phyloP scores from a whole-genome alignment of 2,797 vertebrate genomes.

The Cephalopachus bancanus region DNA sequence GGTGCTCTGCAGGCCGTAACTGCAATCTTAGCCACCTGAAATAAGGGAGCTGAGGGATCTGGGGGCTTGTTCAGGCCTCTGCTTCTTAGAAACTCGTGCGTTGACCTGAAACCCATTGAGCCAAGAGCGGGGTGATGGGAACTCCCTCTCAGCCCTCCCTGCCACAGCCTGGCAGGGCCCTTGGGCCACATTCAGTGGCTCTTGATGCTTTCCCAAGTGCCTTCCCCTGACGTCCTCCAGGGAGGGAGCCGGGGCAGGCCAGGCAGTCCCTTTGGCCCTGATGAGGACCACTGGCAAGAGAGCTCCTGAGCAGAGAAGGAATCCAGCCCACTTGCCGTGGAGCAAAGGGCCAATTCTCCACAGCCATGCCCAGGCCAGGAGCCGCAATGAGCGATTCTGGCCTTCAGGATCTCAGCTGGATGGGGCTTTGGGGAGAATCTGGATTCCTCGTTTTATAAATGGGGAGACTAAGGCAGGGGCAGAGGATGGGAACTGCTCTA shows the following conservation, averaged over 20 bases:
- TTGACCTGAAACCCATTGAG: background rate
- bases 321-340: rapidly evolving
- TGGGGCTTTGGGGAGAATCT: background rate
- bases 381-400: background rate
- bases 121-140: background rate
- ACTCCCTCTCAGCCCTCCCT: background rate
- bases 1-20: background rate
- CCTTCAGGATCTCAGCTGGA: background rate
- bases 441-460: background rate
- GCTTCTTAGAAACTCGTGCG: background rate
- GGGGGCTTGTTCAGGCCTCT: background rate
- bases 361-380: background rate
- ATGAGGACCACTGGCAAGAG: background rate
- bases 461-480: background rate
- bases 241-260: background rate
- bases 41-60: background rate
- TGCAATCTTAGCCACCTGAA: background rate
- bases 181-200: background rate
- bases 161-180: background rate
- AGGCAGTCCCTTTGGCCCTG: background rate
- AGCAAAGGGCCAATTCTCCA: background rate
- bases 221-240: background rate
- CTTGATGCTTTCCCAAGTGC: background rate
- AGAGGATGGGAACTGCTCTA: background rate
- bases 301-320: background rate